These are phyloP conservation scores for Ryuthela nishihirai DNA, from an alignment of 2,888 invertebrate species.

Conservation along the genomic window DNA sequence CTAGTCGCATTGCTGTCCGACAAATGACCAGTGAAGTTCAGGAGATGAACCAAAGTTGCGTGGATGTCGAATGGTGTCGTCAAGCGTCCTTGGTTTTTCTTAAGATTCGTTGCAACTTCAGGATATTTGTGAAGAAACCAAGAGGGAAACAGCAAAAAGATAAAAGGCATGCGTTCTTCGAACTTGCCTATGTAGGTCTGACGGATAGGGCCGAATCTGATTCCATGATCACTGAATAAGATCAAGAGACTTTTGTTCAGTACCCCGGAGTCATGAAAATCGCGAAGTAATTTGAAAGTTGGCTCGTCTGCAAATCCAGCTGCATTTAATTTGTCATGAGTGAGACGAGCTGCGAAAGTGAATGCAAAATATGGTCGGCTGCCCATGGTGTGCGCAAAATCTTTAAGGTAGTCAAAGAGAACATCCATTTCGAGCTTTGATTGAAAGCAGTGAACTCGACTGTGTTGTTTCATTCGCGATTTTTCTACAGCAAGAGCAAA, in stretches of 20 bases:
- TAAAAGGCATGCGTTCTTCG: conserved; percentile 52
- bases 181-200: conserved; percentile 62
- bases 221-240: conserved; percentile 82
- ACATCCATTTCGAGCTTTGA: conserved; percentile 31
- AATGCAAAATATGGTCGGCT: conserved; percentile 46
- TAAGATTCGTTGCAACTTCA: conserved; percentile 42
- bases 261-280: conserved; percentile 56
- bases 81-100: conserved; percentile 47
- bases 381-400: conserved; percentile 31
- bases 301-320: conserved; percentile 48
- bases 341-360: conserved; percentile 48
- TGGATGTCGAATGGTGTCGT: conserved; percentile 52
- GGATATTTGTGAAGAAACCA: conserved; percentile 47
- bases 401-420: conserved; percentile 25
- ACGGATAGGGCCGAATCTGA: conserved; percentile 78
- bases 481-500: conserved; percentile 48
- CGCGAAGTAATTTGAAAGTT: conserved; percentile 56
- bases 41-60: conserved; percentile 48
- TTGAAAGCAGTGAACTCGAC: conserved; percentile 29
- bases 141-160: conserved; percentile 49
- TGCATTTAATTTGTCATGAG: conserved; percentile 49
- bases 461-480: conserved; percentile 37
- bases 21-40: conserved; percentile 20
- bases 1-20: conserved; percentile 22
- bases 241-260: conserved; percentile 67